Evolutionary conservation across 1,140 invertebrate genomes (phyloP), one percentile per base, ranked within the genome.

Genomic region (Sitodiplosis mosellana): DNA sequence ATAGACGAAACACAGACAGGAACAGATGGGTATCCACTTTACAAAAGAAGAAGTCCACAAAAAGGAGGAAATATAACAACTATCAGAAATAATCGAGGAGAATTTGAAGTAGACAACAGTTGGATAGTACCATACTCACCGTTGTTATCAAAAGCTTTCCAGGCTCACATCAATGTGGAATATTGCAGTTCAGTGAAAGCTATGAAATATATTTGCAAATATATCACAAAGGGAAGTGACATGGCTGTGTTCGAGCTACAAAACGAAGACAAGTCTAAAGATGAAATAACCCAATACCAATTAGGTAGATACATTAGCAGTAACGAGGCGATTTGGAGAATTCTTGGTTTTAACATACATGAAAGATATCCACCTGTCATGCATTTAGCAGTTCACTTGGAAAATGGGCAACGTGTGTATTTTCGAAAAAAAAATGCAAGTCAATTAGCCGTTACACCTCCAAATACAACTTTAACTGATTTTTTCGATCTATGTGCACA

Each of bases 181-280:
- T 51, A 20, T 45, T 66, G 59, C 53, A 47, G 52, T 52, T 61
- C 61, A 2, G 59, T 65, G 8, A 56, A 55, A 44, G 53, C 58
- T 2, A 59, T 68, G 7, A 69, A 68, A 57, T 70, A 67, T 48
- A 57, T 69, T 42, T 69, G 59, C 47, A 67, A 67, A 54, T 68
- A 65, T 56, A 55, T 69, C 14, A 59, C 63, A 46, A 66, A 69
- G 59, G 65, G 63, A 2, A 55, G 51, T 33, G 59, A 62, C 47
- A 48, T 56, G 48, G 51, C 48, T n/a, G 38, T 46, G 3, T 48
- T 52, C 33, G 27, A 17, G 15, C 38, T 38, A 15, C 37, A 10
- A 20, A 52, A 52, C 46, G 46, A 49, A 22, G 44, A 51, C n/a
- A 33, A 48, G 33, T 27, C 27, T 5, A 27, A 27, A 5, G 46